Base-by-base conservation (phyloP, 2,113 vertebrate genomes). In the Semnopithecus entellus region DNA sequence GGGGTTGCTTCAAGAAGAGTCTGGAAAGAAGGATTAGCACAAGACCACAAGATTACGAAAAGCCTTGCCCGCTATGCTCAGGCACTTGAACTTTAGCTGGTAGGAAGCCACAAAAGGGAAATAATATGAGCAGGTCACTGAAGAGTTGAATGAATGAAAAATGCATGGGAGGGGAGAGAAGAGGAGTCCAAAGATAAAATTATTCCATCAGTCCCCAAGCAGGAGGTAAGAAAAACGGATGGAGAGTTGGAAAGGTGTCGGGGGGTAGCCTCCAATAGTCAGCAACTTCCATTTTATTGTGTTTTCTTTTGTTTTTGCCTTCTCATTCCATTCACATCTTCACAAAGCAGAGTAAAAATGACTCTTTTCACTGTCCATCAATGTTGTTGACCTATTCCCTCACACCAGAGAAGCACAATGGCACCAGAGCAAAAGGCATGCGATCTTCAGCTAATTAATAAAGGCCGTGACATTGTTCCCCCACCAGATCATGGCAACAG, bases 271-370 rank as follows among this genome's bases (percentile, higher is more conserved):
- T 86, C 88, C 66, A 59, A 32, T 27, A 64, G 12, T 59, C 80
- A 87, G 61, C 64, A 43, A 52, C 18, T 55, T 50, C 23, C 2
- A 25, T 27, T 22, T 35, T 90, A 57, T 75, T 23, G 50, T 75
- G 25, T 87, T 52, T 86, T 45, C 13, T 64, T 82, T 88, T 20
- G 3, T 32, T 66, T 17, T 66, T 70, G 35, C 72, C 76, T 95
- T 78, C 72, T 78, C 84, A 40, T 22, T n/a, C 16, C 66, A 82
- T 70, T 66, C 66, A 52, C 61, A 27, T 32, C 23, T 70, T 95
- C 76, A 91, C 68, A 96, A 96, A 82, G n/a, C 35, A 88, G 43
- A 72, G 66, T 79, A 57, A 91, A 92, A 76, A 25, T 52, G 43
- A 57, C 27, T 96, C 52, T 75, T 38, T 48, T 32, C 83, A 30